Evolutionary conservation across 1,140 invertebrate genomes (phyloP).

Genomic region (Lethocerus indicus): DNA sequence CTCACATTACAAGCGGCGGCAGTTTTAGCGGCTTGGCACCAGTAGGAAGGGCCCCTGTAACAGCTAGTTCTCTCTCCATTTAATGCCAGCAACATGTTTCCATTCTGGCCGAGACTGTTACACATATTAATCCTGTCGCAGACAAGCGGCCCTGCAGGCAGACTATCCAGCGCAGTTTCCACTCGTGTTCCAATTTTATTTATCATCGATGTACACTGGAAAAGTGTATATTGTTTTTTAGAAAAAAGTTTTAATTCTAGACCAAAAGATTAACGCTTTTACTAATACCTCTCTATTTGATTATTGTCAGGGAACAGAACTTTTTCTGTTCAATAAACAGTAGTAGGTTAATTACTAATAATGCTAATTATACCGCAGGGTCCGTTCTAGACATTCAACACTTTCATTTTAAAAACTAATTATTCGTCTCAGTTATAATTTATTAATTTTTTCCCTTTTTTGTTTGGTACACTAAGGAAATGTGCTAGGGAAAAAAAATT

Average conservation of each 20-base stretch:
- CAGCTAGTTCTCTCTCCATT: conserved; percentile 31
- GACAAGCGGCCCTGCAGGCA: conserved; percentile 31
- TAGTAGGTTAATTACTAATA: not conserved
- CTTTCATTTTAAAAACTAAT: too few relatives aligned
- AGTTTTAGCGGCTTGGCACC: conserved; percentile 31
- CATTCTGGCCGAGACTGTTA: not conserved
- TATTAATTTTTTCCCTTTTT: too few relatives aligned
- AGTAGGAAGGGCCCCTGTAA: conserved; percentile 35
- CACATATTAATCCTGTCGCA: conserved; percentile 40
- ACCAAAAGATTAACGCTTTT: too few relatives aligned
- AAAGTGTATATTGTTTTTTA: not conserved
- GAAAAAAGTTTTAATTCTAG: not conserved
- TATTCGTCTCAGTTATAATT: too few relatives aligned
- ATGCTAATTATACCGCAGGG: not conserved
- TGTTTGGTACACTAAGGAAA: too few relatives aligned
- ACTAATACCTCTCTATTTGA: too few relatives aligned
- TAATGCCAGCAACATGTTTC: conserved; percentile 19
- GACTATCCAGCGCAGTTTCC: conserved; percentile 34
- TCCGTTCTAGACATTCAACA: not conserved
- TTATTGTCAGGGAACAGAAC: not conserved
- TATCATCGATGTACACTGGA: conserved; percentile 40
- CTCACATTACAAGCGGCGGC: conserved; percentile 37
- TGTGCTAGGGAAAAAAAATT: too few relatives aligned
- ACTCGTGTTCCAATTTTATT: conserved; percentile 45
- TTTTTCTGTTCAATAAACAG: not conserved